Conservation (phyloP, 1,140 invertebrate genomes). For the Halictus rubicundus region DNA sequence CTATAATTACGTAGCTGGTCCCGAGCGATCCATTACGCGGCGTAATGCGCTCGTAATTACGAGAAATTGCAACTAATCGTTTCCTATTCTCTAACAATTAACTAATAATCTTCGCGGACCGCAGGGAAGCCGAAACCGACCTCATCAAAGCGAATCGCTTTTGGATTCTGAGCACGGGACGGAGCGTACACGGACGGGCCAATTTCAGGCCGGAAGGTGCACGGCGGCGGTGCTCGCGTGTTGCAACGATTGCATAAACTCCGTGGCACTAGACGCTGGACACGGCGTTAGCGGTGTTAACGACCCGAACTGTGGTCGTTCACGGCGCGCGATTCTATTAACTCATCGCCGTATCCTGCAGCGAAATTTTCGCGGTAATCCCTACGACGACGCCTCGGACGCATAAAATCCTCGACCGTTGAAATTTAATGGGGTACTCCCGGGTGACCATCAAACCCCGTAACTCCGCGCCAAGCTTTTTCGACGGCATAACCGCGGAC, state of each 20-base stretch:
- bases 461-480: not conserved
- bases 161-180: no score
- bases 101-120: no score
- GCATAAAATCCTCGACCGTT: not conserved
- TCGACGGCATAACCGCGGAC: not conserved
- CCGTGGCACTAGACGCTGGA: conserved; percentile 18
- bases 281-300: conserved; percentile 35
- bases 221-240: conserved; percentile 13
- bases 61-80: no score
- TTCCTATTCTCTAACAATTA: no score
- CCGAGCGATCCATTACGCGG: no score
- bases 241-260: conserved; percentile 32
- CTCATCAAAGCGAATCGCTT: no score
- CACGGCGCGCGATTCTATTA: conserved; percentile 29
- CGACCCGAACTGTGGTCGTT: conserved; percentile 32
- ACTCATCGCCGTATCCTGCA: conserved; percentile 22
- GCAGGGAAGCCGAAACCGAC: no score
- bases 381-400: conserved; percentile 1
- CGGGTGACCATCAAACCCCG: not conserved
- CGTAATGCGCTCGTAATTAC: no score
- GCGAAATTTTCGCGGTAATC: not conserved
- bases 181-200: not conserved
- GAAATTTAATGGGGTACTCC: conserved; percentile 15
- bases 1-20: no score
- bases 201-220: conserved; percentile 23